Evolutionary conservation across 2,797 vertebrate genomes (phyloP).

Genomic region (Cercopithecus mitis): DNA sequence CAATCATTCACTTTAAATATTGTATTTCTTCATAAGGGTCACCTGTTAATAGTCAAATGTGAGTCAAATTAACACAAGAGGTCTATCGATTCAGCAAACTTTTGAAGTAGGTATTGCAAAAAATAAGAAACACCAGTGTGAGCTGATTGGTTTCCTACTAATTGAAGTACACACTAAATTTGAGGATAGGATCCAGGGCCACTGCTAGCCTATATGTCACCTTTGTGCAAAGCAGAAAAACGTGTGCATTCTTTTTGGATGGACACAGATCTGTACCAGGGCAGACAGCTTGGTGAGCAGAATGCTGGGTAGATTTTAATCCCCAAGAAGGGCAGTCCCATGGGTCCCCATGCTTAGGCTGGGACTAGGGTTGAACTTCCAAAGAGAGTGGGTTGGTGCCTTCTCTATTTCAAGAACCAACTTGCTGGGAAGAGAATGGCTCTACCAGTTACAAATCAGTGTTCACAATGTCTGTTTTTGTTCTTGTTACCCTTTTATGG

Average conservation of each 20-base stretch:
- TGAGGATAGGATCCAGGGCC: slow-evolving; percentile 60
- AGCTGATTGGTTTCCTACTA: slow-evolving; percentile 42
- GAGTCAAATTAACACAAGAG: not conserved
- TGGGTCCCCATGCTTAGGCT: not conserved
- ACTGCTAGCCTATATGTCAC: not conserved
- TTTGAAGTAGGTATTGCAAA: slow-evolving; percentile 8
- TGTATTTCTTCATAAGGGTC: slow-evolving; percentile 20
- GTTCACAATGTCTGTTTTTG: not conserved
- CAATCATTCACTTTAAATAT: not conserved
- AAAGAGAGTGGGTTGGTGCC: not conserved
- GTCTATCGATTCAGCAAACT: slow-evolving; percentile 8
- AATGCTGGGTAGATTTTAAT: not conserved
- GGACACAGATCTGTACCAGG: too few relatives aligned
- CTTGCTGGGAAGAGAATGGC: not conserved
- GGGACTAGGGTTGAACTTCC: not conserved
- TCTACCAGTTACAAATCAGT: not conserved
- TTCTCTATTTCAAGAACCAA: not conserved
- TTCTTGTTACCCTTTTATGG: not conserved
- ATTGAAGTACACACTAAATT: slow-evolving; percentile 19
- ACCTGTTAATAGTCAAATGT: not conserved
- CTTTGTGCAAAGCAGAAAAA: not conserved
- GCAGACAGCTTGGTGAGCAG: not conserved
- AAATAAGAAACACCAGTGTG: not conserved
- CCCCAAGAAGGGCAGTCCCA: not conserved
- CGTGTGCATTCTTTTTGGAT: not conserved